Conservation (phyloP, 2,888 invertebrate genomes). For the Embidobia sp. region DNA sequence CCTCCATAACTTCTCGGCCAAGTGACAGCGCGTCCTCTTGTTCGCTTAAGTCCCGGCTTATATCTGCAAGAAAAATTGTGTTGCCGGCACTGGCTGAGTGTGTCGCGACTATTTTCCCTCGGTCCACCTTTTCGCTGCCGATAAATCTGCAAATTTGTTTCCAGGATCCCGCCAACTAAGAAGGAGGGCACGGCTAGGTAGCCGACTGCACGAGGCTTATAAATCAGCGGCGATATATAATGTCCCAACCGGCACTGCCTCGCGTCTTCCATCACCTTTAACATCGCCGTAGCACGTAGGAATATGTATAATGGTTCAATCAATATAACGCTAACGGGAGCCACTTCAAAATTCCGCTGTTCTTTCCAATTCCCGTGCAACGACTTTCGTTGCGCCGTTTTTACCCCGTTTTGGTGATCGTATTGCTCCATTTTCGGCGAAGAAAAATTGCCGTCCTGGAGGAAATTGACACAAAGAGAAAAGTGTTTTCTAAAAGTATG, state of each 20-base stretch:
- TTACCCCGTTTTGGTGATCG: too few relatives aligned
- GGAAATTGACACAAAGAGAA: too few relatives aligned
- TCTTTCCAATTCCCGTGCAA: too few relatives aligned
- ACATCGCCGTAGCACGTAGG: conserved; percentile 61
- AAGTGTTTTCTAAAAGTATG: too few relatives aligned
- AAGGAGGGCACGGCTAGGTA: conserved; percentile 61
- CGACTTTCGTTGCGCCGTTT: too few relatives aligned
- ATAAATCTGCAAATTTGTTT: conserved; percentile 66
- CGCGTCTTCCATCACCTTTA: conserved; percentile 67
- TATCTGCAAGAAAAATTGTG: conserved; percentile 52
- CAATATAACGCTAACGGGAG: conserved; percentile 49
- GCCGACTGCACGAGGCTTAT: conserved; percentile 67
- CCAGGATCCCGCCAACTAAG: conserved; percentile 46
- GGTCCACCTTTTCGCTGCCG: conserved; percentile 45
- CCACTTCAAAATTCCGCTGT: conserved; percentile 37
- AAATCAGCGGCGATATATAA: conserved; percentile 73
- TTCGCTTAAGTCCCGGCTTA: conserved; percentile 31
- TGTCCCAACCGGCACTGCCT: conserved; percentile 66
- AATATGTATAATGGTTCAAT: conserved; percentile 64
- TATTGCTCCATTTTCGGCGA: too few relatives aligned
- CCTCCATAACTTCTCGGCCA: conserved; percentile 35
- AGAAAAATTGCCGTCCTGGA: too few relatives aligned
- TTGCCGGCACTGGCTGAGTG: conserved; percentile 6
- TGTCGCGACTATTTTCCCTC: conserved; percentile 28
- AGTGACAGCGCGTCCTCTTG: conserved; percentile 32